phyloP scores from a whole-genome alignment of 2,888 invertebrate species.

The Zygaena filipendulae region DNA sequence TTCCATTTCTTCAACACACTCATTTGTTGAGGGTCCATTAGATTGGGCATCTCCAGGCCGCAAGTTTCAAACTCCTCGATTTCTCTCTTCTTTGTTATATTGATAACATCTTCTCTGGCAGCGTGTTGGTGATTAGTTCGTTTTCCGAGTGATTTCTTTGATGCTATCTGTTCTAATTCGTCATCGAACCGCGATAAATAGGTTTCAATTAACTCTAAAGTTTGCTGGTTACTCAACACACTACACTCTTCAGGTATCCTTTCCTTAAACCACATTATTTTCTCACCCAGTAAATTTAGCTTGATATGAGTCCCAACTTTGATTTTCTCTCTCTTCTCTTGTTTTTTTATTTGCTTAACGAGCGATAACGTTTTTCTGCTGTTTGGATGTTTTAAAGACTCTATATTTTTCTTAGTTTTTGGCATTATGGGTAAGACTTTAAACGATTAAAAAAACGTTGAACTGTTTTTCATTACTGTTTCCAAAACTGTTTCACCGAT shows the following conservation, averaged over 20 bases:
- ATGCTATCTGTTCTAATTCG: constrained; percentile 80
- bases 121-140: constrained; percentile 83
- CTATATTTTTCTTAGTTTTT: constrained; percentile 41
- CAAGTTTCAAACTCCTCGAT: constrained; percentile 78
- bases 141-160: constrained; percentile 82
- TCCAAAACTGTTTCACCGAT: too few relatives aligned
- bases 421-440: constrained; percentile 34
- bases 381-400: constrained; percentile 82
- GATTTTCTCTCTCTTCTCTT: constrained; percentile 66
- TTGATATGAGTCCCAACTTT: constrained; percentile 76
- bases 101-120: constrained; percentile 81
- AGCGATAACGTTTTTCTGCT: constrained; percentile 83
- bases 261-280: constrained; percentile 81
- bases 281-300: constrained; percentile 79
- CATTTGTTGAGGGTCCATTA: constrained; percentile 70
- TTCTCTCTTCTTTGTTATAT: constrained; percentile 80
- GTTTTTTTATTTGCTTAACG: constrained; percentile 76
- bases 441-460: not conserved
- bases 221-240: constrained; percentile 69
- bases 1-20: constrained; percentile 72
- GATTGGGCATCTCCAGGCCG: constrained; percentile 83
- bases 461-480: too few relatives aligned
- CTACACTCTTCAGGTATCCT: constrained; percentile 66
- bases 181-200: constrained; percentile 74
- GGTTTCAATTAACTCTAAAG: constrained; percentile 66